Evolutionary conservation across 2,888 invertebrate genomes (phyloP).

Genomic region (Tachystola acroxantha): DNA sequence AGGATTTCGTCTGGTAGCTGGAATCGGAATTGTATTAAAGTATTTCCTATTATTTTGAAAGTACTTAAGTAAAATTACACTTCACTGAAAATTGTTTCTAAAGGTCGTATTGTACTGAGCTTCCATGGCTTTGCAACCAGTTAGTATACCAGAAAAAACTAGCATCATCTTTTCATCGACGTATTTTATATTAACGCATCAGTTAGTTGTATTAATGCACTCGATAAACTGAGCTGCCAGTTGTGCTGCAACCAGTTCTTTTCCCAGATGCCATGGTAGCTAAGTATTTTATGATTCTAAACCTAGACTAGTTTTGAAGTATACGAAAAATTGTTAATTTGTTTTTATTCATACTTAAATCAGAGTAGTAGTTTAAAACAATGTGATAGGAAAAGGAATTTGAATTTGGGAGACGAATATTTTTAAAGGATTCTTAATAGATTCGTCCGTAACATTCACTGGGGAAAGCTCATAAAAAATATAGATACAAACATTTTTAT

Average conservation of each 20-base stretch:
- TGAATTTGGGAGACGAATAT: slow-evolving; percentile 45
- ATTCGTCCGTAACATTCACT: background rate
- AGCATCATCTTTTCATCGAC: no score
- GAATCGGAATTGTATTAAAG: slow-evolving; percentile 34
- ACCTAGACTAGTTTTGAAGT: slow-evolving; percentile 66
- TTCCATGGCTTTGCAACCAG: slow-evolving; percentile 11
- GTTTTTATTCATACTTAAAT: slow-evolving; percentile 38
- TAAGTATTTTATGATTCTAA: slow-evolving; percentile 10
- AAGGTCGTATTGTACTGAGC: background rate
- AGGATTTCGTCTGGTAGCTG: slow-evolving; percentile 43
- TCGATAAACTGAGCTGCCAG: no score
- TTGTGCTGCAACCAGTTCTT: no score
- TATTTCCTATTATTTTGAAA: slow-evolving; percentile 30
- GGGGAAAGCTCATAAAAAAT: background rate
- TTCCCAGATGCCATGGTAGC: slow-evolving; percentile 1
- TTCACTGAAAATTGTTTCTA: slow-evolving; percentile 6
- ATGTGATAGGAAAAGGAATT: slow-evolving; percentile 62
- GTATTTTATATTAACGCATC: no score
- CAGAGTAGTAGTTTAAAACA: slow-evolving; percentile 44
- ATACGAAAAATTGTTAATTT: slow-evolving; percentile 67
- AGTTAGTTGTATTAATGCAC: no score
- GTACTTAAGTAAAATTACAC: slow-evolving; percentile 32
- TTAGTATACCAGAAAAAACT: no score
- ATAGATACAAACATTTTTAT: no score
- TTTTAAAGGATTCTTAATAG: slow-evolving; percentile 46